These are phyloP conservation scores for Lagocephalus sceleratus DNA, from an alignment of 2,797 vertebrate species.

Conservation along the genomic window DNA sequence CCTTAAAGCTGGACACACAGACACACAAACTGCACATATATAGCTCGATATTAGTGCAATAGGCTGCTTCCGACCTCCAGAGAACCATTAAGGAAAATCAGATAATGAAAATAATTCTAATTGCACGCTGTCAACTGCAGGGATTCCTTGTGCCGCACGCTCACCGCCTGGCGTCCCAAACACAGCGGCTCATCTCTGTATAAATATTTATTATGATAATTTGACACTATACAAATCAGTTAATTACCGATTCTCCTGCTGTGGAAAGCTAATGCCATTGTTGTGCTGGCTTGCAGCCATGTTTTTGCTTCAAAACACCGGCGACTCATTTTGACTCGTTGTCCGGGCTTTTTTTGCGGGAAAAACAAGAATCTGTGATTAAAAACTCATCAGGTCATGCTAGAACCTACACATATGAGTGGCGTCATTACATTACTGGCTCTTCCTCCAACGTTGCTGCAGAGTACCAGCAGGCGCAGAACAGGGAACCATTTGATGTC, in stretches of 20 bases:
- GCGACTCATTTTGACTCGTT: not conserved
- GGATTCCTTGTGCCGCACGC: not conserved
- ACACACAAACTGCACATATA: not conserved
- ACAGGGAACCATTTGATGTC: constrained; percentile 73
- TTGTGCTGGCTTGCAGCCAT: constrained; percentile 18
- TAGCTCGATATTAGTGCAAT: not conserved
- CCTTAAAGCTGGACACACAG: not conserved
- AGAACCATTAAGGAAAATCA: not conserved
- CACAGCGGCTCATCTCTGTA: constrained; percentile 22
- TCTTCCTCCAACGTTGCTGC: constrained; percentile 51
- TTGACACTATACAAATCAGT: constrained; percentile 29
- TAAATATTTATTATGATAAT: constrained; percentile 28
- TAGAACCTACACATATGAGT: constrained; percentile 24
- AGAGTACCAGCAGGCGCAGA: constrained; percentile 45
- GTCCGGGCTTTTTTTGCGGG: not conserved
- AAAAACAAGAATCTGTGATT: not conserved
- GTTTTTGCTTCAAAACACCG: not conserved
- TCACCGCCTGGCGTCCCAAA: constrained; percentile 9
- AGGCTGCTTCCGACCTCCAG: not conserved
- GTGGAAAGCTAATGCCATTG: constrained; percentile 28
- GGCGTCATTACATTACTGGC: constrained; percentile 62
- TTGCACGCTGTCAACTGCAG: not conserved
- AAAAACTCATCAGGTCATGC: constrained; percentile 8
- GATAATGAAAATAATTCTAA: constrained; percentile 6
- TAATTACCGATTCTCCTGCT: constrained; percentile 35